Conservation (phyloP, 1,140 invertebrate genomes). For the Aphis gossypii region DNA sequence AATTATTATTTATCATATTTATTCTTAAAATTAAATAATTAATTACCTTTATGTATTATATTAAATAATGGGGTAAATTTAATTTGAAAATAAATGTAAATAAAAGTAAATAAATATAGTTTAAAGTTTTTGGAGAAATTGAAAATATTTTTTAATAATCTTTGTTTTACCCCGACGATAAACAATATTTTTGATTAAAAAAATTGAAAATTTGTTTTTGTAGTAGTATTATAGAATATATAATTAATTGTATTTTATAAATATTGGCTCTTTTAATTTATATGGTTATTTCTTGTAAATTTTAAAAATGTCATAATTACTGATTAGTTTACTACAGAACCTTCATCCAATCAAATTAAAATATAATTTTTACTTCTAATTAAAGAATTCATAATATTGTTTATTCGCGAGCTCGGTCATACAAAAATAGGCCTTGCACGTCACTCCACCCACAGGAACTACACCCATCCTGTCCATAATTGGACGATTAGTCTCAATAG, state of each 20-base stretch:
- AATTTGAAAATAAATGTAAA: neutral
- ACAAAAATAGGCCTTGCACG: constrained; percentile 49
- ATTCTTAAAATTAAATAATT: neutral
- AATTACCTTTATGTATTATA: neutral
- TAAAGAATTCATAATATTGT: neutral
- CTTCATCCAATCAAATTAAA: neutral
- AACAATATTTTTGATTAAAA: neutral
- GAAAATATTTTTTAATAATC: neutral
- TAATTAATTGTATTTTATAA: too few species aligned
- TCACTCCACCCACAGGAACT: constrained; percentile 57
- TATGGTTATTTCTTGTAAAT: neutral
- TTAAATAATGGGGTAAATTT: neutral
- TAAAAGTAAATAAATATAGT: neutral
- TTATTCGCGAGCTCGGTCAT: neutral
- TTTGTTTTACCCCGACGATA: neutral
- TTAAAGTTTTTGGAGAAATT: neutral
- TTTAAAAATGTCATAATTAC: neutral
- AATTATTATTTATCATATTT: neutral
- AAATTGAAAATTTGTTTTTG: neutral
- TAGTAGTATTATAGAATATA: neutral
- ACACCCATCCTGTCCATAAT: constrained; percentile 57
- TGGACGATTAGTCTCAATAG: constrained; percentile 52
- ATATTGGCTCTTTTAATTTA: neutral
- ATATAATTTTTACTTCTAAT: neutral
- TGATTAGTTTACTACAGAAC: neutral